These are phyloP conservation scores for Saxidomus purpurata DNA, from an alignment of 1,140 invertebrate genomes.

Conservation along the genomic window DNA sequence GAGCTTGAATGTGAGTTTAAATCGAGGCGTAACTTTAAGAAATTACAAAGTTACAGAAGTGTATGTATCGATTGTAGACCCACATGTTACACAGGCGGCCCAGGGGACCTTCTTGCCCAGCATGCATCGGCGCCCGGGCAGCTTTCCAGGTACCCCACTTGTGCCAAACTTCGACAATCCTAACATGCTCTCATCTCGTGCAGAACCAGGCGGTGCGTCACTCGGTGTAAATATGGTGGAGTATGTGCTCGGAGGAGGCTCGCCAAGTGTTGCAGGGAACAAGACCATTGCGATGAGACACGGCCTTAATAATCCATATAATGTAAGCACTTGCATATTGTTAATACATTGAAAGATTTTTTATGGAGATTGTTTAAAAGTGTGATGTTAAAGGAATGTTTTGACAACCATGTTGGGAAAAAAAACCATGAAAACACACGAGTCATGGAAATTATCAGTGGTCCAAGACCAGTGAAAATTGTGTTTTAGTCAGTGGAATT, in stretches of 20 bases:
- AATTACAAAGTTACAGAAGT: not conserved
- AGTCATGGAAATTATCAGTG: no score
- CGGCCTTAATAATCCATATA: conserved; percentile 19
- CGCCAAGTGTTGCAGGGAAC: conserved; percentile 89
- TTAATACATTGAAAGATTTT: no score
- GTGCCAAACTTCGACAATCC: conserved; percentile 38
- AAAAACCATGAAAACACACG: no score
- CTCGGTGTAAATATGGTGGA: conserved; percentile 99
- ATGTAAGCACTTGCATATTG: no score
- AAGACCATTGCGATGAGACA: conserved; percentile 48
- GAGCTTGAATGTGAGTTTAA: no score
- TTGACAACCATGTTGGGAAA: no score
- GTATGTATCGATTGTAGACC: conserved; percentile 42
- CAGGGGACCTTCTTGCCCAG: not conserved
- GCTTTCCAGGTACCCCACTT: conserved; percentile 40
- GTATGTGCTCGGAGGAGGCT: conserved; percentile 94
- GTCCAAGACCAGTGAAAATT: no score
- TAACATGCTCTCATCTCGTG: conserved; percentile 22
- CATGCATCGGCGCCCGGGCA: conserved; percentile 52
- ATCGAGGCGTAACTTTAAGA: no score
- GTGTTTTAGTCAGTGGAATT: no score
- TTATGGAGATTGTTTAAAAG: no score
- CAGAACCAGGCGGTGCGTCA: conserved; percentile 86
- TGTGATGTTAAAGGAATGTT: no score
- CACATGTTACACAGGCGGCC: conserved; percentile 49